Percentiles rank a stretch among this genome's conserved stretches.
phyloP scores from a whole-genome alignment of 1,140 invertebrate genomes.

The Protaetia brevitarsis region DNA sequence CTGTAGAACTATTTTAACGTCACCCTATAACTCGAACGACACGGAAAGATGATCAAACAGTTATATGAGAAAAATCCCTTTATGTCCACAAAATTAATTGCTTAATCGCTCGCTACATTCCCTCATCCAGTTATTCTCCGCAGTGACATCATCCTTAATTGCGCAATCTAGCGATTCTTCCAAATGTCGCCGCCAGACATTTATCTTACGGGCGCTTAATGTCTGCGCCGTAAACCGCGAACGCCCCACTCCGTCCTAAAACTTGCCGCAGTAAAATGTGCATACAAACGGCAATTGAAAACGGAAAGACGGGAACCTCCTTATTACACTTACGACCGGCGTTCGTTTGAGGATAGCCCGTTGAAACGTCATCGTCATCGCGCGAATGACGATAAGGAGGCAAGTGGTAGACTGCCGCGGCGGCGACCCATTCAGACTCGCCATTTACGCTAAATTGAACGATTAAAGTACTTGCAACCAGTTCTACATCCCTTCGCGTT shows the following conservation, averaged over 20 bases:
- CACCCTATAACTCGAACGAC: too few species aligned
- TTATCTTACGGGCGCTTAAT: background rate
- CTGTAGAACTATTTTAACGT: too few species aligned
- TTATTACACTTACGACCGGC: constrained; percentile 5
- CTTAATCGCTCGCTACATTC: background rate
- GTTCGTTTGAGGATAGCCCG: constrained; percentile 1
- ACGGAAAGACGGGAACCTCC: background rate
- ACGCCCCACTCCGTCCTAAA: background rate
- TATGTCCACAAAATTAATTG: background rate
- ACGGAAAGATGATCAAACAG: too few species aligned
- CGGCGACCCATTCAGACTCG: background rate
- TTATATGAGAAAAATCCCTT: too few species aligned
- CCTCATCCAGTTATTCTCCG: background rate
- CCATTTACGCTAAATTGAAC: constrained; percentile 14
- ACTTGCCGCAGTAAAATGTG: background rate
- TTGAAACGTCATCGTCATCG: constrained; percentile 1
- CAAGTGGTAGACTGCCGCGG: background rate
- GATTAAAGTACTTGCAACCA: constrained; percentile 2
- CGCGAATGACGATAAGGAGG: background rate
- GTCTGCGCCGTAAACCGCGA: background rate
- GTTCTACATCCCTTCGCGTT: background rate
- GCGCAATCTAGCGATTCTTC: background rate
- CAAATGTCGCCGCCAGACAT: constrained; percentile 1
- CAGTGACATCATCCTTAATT: background rate
- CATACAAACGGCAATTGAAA: constrained; percentile 14